Evolutionary conservation across 2,797 vertebrate species (phyloP), one percentile per base, ranked within the genome.

Genomic region (Spea hammondii): DNA sequence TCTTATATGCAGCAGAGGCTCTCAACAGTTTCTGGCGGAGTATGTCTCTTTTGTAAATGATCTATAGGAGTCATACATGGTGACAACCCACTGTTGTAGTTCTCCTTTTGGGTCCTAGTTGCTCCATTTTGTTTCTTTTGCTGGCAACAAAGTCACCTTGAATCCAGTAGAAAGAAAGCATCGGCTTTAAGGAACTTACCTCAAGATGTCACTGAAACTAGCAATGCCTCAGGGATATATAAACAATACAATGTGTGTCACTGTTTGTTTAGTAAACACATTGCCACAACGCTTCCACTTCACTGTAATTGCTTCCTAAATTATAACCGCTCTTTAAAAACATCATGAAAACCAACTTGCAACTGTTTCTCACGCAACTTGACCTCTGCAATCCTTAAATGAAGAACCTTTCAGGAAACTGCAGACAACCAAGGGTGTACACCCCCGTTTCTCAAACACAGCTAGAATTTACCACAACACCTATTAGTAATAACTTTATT

Each of bases 201-300:
- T 17, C 32, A 9, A 17, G n/a, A 60, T 77, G 66, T 70, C 73
- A 59, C 50, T 9, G 46, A 64, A 50, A 75, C 72, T 67, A 80
- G 53, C 14, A n/a, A 75, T 57, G 59, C 79, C 79, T 67, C 12
- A 9, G 73, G 59, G 79, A 74, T 48, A 80, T 80, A 66, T 76
- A 80, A 71, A 80, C 79, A 80, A 65, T 65, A 59, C 48, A 66
- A 57, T 65, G 5, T 12, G 59, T 80, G 73, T 49, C 60, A 72
- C 13, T 11, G 50, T 65, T 49, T 80, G 72, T 75, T 80, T 80
- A 49, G 10, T 70, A 75, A 80, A 80, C 79, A 76, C 7, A 62
- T 10, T 11, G 49, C 51, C 32, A 59, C 12, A 72, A 66, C 67
- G 14, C 8, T 71, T 70, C 67, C 10, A 76, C 73, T 80, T 80